These are phyloP conservation scores for Gorilla gorilla DNA, from an alignment of 2,113 vertebrate genomes.

Conservation along the genomic window DNA sequence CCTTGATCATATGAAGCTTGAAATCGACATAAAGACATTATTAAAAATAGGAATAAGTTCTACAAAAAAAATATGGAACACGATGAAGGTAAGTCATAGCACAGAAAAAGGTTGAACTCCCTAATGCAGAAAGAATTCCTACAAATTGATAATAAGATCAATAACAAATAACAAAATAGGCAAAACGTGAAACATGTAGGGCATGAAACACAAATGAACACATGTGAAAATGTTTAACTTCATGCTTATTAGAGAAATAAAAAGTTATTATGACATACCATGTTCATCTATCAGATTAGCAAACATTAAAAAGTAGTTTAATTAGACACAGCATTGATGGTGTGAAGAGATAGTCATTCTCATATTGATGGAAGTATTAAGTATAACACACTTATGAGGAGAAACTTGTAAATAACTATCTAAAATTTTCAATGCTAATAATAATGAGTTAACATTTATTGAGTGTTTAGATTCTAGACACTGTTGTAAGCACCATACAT, in stretches of 20 bases:
- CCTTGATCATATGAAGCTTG: background rate
- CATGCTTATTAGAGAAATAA: background rate
- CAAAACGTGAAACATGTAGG: background rate
- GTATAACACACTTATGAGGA: background rate
- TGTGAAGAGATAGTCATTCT: conserved; percentile 14
- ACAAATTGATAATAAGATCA: background rate
- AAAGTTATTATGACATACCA: background rate
- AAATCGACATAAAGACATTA: conserved; percentile 1
- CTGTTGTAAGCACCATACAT: background rate
- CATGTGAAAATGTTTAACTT: background rate
- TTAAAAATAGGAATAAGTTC: background rate
- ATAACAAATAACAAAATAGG: background rate
- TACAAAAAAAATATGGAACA: background rate
- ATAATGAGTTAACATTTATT: background rate
- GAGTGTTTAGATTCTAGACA: background rate
- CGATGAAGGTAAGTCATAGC: background rate
- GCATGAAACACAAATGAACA: background rate
- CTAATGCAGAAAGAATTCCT: background rate
- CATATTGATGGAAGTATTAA: background rate
- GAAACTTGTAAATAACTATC: background rate
- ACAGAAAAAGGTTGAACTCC: background rate
- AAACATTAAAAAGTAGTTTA: conserved; percentile 2
- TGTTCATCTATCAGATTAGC: background rate
- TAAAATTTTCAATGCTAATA: background rate
- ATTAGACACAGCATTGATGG: background rate